Conservation (phyloP, 2,888 invertebrate genomes). For the Smittia aterrima region DNA sequence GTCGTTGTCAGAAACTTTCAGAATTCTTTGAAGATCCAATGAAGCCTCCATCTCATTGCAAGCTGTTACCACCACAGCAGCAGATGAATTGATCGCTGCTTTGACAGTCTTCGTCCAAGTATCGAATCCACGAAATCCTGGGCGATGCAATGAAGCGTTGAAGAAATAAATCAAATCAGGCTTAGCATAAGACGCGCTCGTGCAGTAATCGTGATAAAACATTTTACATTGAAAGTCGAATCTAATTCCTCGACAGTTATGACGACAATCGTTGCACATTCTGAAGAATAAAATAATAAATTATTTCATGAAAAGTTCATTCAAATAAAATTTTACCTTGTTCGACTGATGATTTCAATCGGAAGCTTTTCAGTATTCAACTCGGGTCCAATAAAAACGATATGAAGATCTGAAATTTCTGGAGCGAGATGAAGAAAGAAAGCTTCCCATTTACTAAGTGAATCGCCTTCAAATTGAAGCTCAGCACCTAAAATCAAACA, state of each 20-base stretch:
- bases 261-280: constrained; percentile 57
- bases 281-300: constrained; percentile 49
- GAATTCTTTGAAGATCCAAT: constrained; percentile 61
- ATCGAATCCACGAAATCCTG: constrained; percentile 62
- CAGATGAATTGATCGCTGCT: constrained; percentile 57
- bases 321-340: constrained; percentile 54
- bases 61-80: constrained; percentile 65
- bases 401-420: constrained; percentile 56
- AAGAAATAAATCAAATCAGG: constrained; percentile 70
- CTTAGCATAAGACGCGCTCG: constrained; percentile 54
- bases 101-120: constrained; percentile 67
- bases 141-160: constrained; percentile 70
- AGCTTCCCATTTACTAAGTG: constrained; percentile 68
- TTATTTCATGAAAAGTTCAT: constrained; percentile 1
- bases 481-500: constrained; percentile 63
- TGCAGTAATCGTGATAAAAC: constrained; percentile 58
- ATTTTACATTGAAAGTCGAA: constrained; percentile 59
- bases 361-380: constrained; percentile 61
- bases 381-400: constrained; percentile 67
- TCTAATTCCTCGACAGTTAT: constrained; percentile 55
- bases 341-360: constrained; percentile 58
- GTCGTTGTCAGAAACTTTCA: constrained; percentile 55
- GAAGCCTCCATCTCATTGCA: constrained; percentile 67
- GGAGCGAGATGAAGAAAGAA: constrained; percentile 66
- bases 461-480: constrained; percentile 68